A percentile compares a stretch with the other conserved stretches of the same genome.
These are phyloP conservation scores for Epinotia ramella DNA, from an alignment of 2,888 invertebrate species.

Conservation along the genomic window DNA sequence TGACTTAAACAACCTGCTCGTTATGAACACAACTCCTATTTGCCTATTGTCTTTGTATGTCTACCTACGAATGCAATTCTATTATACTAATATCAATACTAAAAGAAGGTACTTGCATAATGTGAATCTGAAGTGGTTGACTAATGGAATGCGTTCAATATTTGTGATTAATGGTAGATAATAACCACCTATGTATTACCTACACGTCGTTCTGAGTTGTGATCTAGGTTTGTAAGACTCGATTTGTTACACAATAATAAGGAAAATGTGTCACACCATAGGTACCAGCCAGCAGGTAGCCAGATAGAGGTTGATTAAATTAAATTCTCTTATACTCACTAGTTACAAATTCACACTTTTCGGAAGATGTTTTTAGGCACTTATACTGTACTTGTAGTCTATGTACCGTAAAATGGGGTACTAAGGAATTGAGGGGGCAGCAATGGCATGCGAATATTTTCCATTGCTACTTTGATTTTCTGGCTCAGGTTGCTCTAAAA, in stretches of 20 bases:
- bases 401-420: too few species aligned
- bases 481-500: too few species aligned
- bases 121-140: not conserved
- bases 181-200: not conserved
- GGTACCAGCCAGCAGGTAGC: not conserved
- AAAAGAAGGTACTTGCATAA: not conserved
- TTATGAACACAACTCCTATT: not conserved
- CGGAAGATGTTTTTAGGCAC: too few species aligned
- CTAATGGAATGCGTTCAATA: conserved; percentile 22
- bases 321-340: not conserved
- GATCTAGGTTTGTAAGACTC: not conserved
- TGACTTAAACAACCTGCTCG: conserved; percentile 37
- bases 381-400: too few species aligned
- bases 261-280: conserved; percentile 1
- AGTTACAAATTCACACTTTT: too few species aligned
- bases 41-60: conserved; percentile 1
- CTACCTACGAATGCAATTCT: conserved; percentile 3
- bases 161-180: conserved; percentile 7
- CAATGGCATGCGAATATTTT: too few species aligned
- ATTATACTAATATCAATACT: not conserved
- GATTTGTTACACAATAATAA: conserved; percentile 18
- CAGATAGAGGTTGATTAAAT: not conserved
- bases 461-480: too few species aligned
- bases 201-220: not conserved
- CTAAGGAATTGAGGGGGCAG: too few species aligned